Percentiles rank a stretch among this genome's conserved stretches.
phyloP scores from a whole-genome alignment of 2,888 invertebrate species.

The Plagiodera versicolora region DNA sequence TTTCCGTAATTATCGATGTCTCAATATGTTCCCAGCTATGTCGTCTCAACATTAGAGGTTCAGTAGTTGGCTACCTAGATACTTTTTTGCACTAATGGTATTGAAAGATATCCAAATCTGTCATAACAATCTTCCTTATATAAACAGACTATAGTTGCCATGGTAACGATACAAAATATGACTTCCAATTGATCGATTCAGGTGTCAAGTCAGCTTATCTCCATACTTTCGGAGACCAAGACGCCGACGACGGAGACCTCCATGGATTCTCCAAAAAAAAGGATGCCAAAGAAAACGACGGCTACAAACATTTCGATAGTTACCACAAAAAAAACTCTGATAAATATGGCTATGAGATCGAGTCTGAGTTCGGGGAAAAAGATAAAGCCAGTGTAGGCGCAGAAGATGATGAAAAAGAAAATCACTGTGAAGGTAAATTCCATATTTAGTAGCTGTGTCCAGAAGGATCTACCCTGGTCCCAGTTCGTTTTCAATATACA shows the following conservation, averaged over 20 bases:
- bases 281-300: constrained; percentile 68
- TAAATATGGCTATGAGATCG: constrained; percentile 70
- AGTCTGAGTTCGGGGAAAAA: constrained; percentile 64
- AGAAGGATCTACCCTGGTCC: no score
- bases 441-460: no score
- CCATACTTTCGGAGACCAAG: constrained; percentile 64
- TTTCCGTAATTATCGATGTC: no score
- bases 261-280: constrained; percentile 68
- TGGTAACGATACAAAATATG: no score
- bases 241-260: constrained; percentile 56
- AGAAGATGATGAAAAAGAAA: not conserved
- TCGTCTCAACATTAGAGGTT: no score
- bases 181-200: constrained; percentile 35
- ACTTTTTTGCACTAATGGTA: no score
- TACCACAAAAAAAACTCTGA: constrained; percentile 75
- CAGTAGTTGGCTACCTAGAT: no score
- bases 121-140: no score
- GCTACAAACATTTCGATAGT: constrained; percentile 73
- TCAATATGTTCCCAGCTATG: no score
- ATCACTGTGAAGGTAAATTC: not conserved
- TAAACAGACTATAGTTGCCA: no score
- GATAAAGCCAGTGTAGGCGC: constrained; percentile 50
- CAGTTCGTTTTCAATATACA: no score
- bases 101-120: no score
- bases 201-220: constrained; percentile 59